These are phyloP conservation scores for Caenorhabditis sp. DNA, from an alignment of 2,888 invertebrate genomes.

Conservation along the genomic window DNA sequence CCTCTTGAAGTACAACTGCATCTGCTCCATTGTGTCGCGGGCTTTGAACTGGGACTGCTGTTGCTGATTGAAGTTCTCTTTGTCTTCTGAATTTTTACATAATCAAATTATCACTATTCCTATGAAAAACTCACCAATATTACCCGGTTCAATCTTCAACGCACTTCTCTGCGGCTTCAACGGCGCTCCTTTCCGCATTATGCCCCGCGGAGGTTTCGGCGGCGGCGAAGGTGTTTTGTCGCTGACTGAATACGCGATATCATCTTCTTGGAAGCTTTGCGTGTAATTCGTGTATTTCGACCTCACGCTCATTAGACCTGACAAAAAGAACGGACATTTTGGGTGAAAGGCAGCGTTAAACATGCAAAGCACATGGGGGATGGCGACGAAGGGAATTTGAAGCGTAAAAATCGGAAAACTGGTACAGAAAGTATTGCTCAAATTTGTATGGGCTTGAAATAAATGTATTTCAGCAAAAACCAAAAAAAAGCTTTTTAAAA, in stretches of 20 bases:
- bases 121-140: too few relatives aligned
- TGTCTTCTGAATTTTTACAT: constrained; percentile 33
- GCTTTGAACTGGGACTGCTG: constrained; percentile 52
- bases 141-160: constrained; percentile 58
- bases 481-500: background rate
- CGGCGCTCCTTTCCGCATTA: constrained; percentile 51
- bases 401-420: background rate
- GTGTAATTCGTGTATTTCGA: constrained; percentile 21
- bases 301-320: constrained; percentile 37
- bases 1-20: constrained; percentile 59
- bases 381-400: background rate
- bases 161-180: constrained; percentile 62
- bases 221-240: constrained; percentile 58
- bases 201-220: constrained; percentile 60
- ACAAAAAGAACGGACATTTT: constrained; percentile 37
- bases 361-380: constrained; percentile 1
- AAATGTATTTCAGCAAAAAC: too few relatives aligned
- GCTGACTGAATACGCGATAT: constrained; percentile 15
- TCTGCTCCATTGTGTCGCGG: constrained; percentile 38
- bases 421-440: too few relatives aligned
- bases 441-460: background rate
- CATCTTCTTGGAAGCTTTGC: constrained; percentile 41
- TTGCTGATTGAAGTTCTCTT: constrained; percentile 38
- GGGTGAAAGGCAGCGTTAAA: background rate
- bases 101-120: too few relatives aligned